A percentile compares a stretch with the other conserved stretches of the same genome.
Conservation (phyloP, 2,888 invertebrate genomes). For the Sesamia inferens region DNA sequence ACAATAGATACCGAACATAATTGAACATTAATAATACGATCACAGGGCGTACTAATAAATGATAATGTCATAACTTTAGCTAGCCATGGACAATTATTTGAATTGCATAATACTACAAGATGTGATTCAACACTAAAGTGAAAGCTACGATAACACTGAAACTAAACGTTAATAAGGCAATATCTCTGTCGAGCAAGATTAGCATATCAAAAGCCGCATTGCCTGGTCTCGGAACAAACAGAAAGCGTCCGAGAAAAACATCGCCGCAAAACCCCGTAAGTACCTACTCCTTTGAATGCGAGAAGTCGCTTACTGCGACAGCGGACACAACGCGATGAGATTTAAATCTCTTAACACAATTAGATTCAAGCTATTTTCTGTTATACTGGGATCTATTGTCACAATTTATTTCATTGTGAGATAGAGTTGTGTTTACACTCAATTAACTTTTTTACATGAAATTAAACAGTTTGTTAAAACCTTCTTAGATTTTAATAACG, state of each 20-base stretch:
- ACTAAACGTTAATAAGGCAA: slow-evolving; percentile 2
- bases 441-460: too few species aligned
- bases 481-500: too few species aligned
- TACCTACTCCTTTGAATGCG: neutral
- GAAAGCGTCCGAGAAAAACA: neutral
- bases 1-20: neutral
- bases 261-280: neutral
- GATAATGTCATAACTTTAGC: neutral
- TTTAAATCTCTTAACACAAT: slow-evolving; percentile 31
- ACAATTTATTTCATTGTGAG: neutral
- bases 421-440: neutral
- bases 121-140: neutral
- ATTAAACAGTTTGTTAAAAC: too few species aligned
- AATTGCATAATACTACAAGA: neutral
- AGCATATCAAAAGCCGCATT: slow-evolving; percentile 57
- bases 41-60: neutral
- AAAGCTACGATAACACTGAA: neutral
- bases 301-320: neutral
- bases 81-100: neutral
- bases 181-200: slow-evolving; percentile 39
- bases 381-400: neutral
- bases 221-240: neutral
- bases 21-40: neutral
- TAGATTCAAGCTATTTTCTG: slow-evolving; percentile 9
- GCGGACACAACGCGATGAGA: neutral